Evolutionary conservation across 2,888 invertebrate species (phyloP).

Genomic region (Catocala nupta): DNA sequence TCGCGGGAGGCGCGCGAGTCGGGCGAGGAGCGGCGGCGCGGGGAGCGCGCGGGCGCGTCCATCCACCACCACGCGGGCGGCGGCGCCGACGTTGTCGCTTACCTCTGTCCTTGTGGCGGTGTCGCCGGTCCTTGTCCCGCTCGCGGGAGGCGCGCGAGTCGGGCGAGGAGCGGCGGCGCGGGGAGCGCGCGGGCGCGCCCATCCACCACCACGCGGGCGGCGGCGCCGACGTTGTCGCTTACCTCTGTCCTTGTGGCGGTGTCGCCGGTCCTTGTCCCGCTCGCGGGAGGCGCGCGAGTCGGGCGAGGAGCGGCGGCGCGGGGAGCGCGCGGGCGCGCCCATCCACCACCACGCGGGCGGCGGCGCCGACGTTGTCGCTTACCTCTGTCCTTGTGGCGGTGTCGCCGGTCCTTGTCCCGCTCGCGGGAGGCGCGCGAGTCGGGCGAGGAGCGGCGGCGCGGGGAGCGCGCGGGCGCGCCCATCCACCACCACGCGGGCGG

Average conservation of each 20-base stretch:
- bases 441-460: slow-evolving; percentile 76
- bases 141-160: slow-evolving; percentile 73
- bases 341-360: slow-evolving; percentile 77
- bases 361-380: slow-evolving; percentile 40
- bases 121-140: slow-evolving; percentile 59
- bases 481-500: slow-evolving; percentile 77
- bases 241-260: slow-evolving; percentile 73
- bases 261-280: slow-evolving; percentile 59
- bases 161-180: slow-evolving; percentile 76
- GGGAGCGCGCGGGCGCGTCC: slow-evolving; percentile 46
- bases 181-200: slow-evolving; percentile 46
- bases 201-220: slow-evolving; percentile 77
- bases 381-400: slow-evolving; percentile 73
- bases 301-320: slow-evolving; percentile 76
- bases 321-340: slow-evolving; percentile 46
- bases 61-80: slow-evolving; percentile 77
- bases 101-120: slow-evolving; percentile 73
- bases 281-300: slow-evolving; percentile 73
- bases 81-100: slow-evolving; percentile 40
- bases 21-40: slow-evolving; percentile 76
- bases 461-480: slow-evolving; percentile 46
- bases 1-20: slow-evolving; percentile 73
- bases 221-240: slow-evolving; percentile 40
- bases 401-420: slow-evolving; percentile 59
- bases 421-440: slow-evolving; percentile 73